Conservation (phyloP, 2,888 invertebrate species). For the Fabriciana adippe region DNA sequence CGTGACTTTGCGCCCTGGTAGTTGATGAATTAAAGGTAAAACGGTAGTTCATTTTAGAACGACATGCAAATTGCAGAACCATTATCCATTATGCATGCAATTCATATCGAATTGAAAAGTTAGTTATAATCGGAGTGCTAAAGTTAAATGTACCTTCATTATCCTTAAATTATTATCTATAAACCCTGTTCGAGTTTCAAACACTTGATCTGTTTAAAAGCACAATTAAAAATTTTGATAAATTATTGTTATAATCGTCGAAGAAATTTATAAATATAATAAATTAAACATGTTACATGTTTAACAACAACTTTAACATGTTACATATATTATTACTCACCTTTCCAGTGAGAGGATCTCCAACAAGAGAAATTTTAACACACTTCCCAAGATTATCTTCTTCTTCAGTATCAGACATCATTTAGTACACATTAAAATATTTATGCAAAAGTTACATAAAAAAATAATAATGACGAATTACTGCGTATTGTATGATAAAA, state of each 20-base stretch:
- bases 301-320: background rate
- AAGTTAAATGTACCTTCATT: no score
- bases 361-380: constrained; percentile 90
- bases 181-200: background rate
- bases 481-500: background rate
- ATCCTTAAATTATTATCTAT: no score
- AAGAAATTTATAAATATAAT: background rate
- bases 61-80: background rate
- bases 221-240: no score
- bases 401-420: constrained; percentile 87
- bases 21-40: background rate
- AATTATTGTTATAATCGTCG: no score
- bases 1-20: background rate
- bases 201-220: no score
- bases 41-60: background rate
- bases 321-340: constrained; percentile 73
- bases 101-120: background rate
- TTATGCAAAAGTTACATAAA: background rate
- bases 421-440: constrained; percentile 3
- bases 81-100: background rate
- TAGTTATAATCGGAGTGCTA: no score
- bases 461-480: background rate
- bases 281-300: background rate
- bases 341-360: constrained; percentile 92
- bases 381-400: constrained; percentile 83